Evolutionary conservation across 2,888 invertebrate genomes (phyloP).

Genomic region (Mythimna pallens): DNA sequence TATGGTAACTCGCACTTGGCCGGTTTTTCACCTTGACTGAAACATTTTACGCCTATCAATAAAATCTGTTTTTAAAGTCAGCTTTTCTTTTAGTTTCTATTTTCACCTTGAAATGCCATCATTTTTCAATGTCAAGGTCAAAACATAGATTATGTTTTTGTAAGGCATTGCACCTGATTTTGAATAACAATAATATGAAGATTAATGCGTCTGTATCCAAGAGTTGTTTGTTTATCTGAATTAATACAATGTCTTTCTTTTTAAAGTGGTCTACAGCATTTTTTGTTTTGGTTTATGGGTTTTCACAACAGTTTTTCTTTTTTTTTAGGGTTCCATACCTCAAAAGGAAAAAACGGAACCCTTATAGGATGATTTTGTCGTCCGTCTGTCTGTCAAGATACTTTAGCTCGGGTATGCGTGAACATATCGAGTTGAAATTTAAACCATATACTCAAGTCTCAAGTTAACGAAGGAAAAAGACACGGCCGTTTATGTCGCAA

Average conservation of each 20-base stretch:
- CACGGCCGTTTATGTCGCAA: too few relatives aligned
- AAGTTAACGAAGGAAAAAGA: too few relatives aligned
- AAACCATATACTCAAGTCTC: too few relatives aligned
- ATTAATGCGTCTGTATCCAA: slow-evolving; percentile 31
- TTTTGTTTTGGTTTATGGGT: not conserved
- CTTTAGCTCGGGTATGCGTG: too few relatives aligned
- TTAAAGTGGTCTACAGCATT: slow-evolving; percentile 8
- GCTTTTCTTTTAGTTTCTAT: not conserved
- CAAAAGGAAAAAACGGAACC: too few relatives aligned
- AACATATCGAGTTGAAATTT: too few relatives aligned
- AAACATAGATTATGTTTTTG: slow-evolving; percentile 17
- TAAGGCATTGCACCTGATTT: slow-evolving; percentile 43
- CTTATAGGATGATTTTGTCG: too few relatives aligned
- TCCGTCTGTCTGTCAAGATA: too few relatives aligned
- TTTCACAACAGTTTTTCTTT: not conserved
- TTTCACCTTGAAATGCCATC: slow-evolving; percentile 11
- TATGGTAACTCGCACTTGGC: too few relatives aligned
- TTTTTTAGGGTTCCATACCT: too few relatives aligned
- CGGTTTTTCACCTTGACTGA: too few relatives aligned
- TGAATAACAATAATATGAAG: slow-evolving; percentile 41
- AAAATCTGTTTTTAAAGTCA: not conserved
- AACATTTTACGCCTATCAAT: not conserved
- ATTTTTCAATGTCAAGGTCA: slow-evolving; percentile 20
- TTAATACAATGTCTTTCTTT: slow-evolving; percentile 15
- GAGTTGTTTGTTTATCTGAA: slow-evolving; percentile 16